Evolutionary conservation across 2,797 vertebrate species (phyloP), one percentile per base, ranked within the genome.

Genomic region (Odontamblyopus lacepedii): DNA sequence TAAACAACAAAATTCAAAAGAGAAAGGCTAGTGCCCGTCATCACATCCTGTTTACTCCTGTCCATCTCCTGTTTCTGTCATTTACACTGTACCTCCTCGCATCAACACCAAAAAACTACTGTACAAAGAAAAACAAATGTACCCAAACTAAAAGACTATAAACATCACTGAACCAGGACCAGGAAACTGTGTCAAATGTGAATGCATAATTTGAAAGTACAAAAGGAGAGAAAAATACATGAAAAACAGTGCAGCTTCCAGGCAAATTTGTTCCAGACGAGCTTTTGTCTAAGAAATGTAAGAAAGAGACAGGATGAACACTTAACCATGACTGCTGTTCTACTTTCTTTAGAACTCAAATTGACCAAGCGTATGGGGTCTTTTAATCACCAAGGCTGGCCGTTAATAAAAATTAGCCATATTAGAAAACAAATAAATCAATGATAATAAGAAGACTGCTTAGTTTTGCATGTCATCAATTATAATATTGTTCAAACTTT

Each of bases 61-160:
- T 65, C 19, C 44, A 18, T 50, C 56, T 62, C 74, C 11, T 29
- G 15, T 9, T 16, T 62, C 29, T 53, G 0, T 71, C 44, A 67
- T 35, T 48, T 55, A 38, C 63, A 73, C 30, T 56, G 63, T 70
- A 71, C 76, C 57, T 65, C 70, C 65, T 85, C 70, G 48, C 70
- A 77, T 77, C 73, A 79, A 80, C 73, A 80, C 67, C 75, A 56
- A 44, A 83, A 74, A 74, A 85, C 32, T 68, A 73, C 78, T 79
- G 48, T 55, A 53, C 50, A 55, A 18, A 56, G 57, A 75, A 51
- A 77, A 80, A 73, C 50, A 79, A 73, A 71, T 26, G 60, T 41
- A 55, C 38, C 18, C 19, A 56, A 19, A 29, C 73, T 44, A 61
- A 76, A 84, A 71, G 50, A 76, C 7, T 30, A 79, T 84, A 55